Conservation (phyloP, 2,113 vertebrate species). For the Eudyptes chrysolophus region DNA sequence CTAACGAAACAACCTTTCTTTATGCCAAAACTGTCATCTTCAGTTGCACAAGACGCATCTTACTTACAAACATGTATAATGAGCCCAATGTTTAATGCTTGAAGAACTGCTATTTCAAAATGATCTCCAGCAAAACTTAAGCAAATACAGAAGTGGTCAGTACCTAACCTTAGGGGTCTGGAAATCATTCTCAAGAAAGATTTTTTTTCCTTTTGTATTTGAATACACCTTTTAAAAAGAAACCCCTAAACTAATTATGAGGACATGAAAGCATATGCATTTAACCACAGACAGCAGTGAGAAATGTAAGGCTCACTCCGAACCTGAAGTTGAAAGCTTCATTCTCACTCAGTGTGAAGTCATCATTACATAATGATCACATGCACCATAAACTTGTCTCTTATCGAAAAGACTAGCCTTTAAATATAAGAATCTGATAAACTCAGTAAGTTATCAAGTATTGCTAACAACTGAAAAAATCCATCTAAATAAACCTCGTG, state of each 20-base stretch:
- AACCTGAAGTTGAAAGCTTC: neutral
- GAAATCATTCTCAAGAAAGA: neutral
- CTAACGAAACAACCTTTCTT: constrained; percentile 41
- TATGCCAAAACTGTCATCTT: constrained; percentile 44
- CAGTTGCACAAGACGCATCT: constrained; percentile 17
- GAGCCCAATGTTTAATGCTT: neutral
- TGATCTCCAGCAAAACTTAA: neutral
- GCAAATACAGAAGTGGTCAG: neutral
- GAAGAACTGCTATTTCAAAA: neutral
- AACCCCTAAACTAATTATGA: neutral
- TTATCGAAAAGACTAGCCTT: neutral
- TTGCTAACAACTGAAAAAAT: neutral
- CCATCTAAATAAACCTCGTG: neutral
- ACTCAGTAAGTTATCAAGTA: neutral
- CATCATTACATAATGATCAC: neutral
- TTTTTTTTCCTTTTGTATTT: neutral
- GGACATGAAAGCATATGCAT: neutral
- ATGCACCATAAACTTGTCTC: neutral
- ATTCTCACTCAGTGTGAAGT: neutral
- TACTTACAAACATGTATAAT: neutral
- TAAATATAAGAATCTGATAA: neutral
- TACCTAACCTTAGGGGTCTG: neutral
- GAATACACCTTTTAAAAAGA: neutral
- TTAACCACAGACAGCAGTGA: neutral
- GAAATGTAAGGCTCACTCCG: neutral